These are phyloP conservation scores for Sylvilagus bachmani DNA, from an alignment of 2,113 vertebrate genomes.

Conservation along the genomic window DNA sequence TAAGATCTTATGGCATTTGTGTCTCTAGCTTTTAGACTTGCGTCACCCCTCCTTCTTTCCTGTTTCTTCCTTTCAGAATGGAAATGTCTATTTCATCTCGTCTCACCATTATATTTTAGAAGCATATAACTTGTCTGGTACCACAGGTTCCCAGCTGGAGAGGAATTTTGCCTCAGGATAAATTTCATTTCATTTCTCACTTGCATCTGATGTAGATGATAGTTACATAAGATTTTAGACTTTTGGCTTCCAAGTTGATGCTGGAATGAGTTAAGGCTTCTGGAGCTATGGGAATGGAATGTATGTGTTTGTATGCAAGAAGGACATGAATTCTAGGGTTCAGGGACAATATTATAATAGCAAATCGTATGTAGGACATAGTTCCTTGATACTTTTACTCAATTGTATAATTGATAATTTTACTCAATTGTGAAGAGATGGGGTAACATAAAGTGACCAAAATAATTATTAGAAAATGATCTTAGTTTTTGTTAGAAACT, in stretches of 20 bases:
- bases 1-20: background rate
- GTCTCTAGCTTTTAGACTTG: background rate
- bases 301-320: background rate
- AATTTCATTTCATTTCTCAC: background rate
- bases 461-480: constrained; percentile 11
- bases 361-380: background rate
- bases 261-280: background rate
- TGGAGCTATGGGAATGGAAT: background rate
- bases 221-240: background rate
- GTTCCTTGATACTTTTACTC: background rate
- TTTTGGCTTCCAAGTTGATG: background rate
- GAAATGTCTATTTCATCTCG: background rate
- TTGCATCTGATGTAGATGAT: background rate
- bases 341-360: background rate
- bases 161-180: background rate
- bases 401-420: background rate
- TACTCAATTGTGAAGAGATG: background rate
- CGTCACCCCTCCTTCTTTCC: background rate
- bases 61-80: background rate
- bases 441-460: background rate
- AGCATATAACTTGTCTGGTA: background rate
- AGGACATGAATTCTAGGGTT: background rate
- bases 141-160: background rate
- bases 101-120: background rate
- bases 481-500: constrained; percentile 29